phyloP scores from a whole-genome alignment of 1,140 invertebrate genomes.

The Polypedilum vanderplanki region DNA sequence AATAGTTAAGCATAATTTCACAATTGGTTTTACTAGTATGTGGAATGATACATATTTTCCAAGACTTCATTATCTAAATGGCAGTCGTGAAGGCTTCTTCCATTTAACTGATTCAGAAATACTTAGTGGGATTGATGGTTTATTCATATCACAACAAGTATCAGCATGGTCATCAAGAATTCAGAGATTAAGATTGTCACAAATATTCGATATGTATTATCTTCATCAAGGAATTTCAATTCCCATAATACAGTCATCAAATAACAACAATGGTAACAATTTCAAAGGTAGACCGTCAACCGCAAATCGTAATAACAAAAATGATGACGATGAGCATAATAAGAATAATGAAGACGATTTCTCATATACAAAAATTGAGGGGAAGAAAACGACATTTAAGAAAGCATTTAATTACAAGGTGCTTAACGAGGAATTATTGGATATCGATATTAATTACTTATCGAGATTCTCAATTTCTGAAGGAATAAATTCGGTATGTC shows the following conservation, averaged over 20 bases:
- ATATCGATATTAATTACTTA: conserved; percentile 20
- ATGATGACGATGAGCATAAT: conserved; percentile 40
- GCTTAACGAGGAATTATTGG: neutral
- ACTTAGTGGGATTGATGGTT: conserved; percentile 58
- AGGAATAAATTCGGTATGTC: conserved; percentile 16
- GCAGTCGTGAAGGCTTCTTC: conserved; percentile 45
- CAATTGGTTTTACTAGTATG: conserved; percentile 50
- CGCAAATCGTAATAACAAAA: conserved; percentile 41
- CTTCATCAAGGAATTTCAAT: conserved; percentile 49
- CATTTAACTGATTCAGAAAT: conserved; percentile 59
- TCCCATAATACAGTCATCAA: conserved; percentile 47
- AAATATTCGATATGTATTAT: conserved; percentile 63
- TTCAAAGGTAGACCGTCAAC: conserved; percentile 40
- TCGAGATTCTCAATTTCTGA: conserved; percentile 24
- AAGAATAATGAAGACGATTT: conserved; percentile 37
- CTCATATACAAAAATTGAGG: conserved; percentile 37
- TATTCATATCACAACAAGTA: conserved; percentile 52
- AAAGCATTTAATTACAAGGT: neutral
- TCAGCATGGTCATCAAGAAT: conserved; percentile 47
- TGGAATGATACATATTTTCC: conserved; percentile 60
- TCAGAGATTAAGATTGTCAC: conserved; percentile 51
- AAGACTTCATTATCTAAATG: conserved; percentile 46
- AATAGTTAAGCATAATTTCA: conserved; percentile 37
- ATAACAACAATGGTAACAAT: conserved; percentile 43
- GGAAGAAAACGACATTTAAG: neutral